Percentiles rank a stretch among this genome's conserved stretches.
These are phyloP conservation scores for Chironomus striatipennis DNA, from an alignment of 1,140 invertebrate genomes.

Conservation along the genomic window DNA sequence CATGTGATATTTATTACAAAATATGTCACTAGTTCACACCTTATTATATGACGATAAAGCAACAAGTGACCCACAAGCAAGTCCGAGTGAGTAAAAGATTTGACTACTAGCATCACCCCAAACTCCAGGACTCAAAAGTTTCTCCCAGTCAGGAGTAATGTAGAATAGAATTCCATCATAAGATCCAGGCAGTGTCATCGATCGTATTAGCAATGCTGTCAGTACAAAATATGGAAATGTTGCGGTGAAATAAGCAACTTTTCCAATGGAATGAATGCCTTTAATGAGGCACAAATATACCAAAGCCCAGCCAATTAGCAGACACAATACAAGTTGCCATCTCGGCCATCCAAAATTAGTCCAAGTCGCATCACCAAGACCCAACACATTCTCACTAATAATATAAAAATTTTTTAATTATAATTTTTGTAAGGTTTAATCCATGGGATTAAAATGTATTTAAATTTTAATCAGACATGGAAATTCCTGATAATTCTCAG, in stretches of 20 bases:
- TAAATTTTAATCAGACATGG: no score
- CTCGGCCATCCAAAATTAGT: slow-evolving; percentile 56
- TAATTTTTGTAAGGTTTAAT: slow-evolving; percentile 24
- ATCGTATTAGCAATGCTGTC: slow-evolving; percentile 51
- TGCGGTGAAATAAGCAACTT: slow-evolving; percentile 70
- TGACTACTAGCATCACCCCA: slow-evolving; percentile 58
- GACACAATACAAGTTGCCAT: slow-evolving; percentile 61
- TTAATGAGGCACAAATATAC: slow-evolving; percentile 60
- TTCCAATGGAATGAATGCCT: slow-evolving; percentile 68
- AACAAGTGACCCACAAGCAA: slow-evolving; percentile 60
- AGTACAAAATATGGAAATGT: slow-evolving; percentile 71
- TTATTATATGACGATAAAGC: slow-evolving; percentile 67
- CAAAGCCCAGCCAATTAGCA: slow-evolving; percentile 62
- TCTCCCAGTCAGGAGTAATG: slow-evolving; percentile 64
- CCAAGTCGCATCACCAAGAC: slow-evolving; percentile 49
- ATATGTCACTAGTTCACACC: slow-evolving; percentile 51
- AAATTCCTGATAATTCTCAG: no score
- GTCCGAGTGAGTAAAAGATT: slow-evolving; percentile 65
- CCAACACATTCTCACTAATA: slow-evolving; percentile 53
- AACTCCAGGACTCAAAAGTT: slow-evolving; percentile 46
- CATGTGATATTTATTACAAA: not conserved
- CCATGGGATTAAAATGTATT: no score
- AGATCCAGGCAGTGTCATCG: slow-evolving; percentile 63
- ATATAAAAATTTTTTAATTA: slow-evolving; percentile 27
- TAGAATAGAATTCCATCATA: slow-evolving; percentile 64